These are phyloP conservation scores for Cryptus armator DNA, from an alignment of 2,888 invertebrate species.

Conservation along the genomic window DNA sequence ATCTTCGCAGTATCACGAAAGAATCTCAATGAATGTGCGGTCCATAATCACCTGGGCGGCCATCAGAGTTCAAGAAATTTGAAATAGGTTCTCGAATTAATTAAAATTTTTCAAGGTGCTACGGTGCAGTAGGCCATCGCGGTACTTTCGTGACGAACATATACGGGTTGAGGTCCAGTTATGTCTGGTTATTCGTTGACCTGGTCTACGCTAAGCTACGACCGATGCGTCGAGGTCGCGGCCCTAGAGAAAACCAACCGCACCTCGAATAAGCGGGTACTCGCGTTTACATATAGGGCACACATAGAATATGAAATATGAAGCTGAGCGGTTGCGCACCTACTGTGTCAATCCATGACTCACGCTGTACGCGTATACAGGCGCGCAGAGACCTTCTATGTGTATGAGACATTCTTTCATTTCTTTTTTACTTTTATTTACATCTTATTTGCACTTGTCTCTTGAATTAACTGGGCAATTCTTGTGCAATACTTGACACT, in stretches of 20 bases:
- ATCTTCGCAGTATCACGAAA: background rate
- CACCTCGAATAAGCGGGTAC: slow-evolving; percentile 55
- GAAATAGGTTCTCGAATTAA: slow-evolving; percentile 38
- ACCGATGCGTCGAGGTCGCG: slow-evolving; percentile 62
- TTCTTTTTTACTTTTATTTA: background rate
- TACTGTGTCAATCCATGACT: slow-evolving; percentile 39
- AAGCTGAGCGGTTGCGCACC: slow-evolving; percentile 16
- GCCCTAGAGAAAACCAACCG: slow-evolving; percentile 64
- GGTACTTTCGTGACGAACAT: slow-evolving; percentile 46
- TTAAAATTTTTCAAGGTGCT: slow-evolving; percentile 38
- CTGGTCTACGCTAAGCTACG: slow-evolving; percentile 17
- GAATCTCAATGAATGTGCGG: slow-evolving; percentile 16
- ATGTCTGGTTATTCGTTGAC: slow-evolving; percentile 40
- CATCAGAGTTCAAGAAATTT: slow-evolving; percentile 10
- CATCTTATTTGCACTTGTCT: slow-evolving; percentile 8
- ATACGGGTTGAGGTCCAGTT: slow-evolving; percentile 23
- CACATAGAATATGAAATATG: slow-evolving; percentile 1
- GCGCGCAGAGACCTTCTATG: background rate
- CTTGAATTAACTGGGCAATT: slow-evolving; percentile 10
- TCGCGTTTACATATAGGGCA: slow-evolving; percentile 23
- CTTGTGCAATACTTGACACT: slow-evolving; percentile 13
- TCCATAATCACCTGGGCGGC: slow-evolving; percentile 44
- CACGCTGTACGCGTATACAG: slow-evolving; percentile 19
- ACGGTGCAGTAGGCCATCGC: slow-evolving; percentile 41
- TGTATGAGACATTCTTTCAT: background rate